A percentile compares a stretch with the other conserved stretches of the same genome.
Conservation (phyloP, 2,888 invertebrate species). For the Blera fallax region DNA sequence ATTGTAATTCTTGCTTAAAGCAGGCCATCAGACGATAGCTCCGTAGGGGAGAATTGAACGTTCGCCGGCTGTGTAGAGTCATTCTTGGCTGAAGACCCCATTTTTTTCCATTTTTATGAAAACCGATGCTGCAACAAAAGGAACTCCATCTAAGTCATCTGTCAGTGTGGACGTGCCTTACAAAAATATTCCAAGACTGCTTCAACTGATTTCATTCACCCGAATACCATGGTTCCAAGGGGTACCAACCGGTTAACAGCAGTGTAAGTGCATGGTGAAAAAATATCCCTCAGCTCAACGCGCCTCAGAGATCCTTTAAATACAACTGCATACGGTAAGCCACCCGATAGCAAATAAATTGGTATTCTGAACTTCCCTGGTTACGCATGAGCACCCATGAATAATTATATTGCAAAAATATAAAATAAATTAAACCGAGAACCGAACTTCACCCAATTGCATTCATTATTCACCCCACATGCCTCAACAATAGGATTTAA, state of each 20-base stretch:
- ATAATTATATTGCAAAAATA: constrained; percentile 37
- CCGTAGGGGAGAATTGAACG: too few species aligned
- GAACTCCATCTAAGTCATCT: too few species aligned
- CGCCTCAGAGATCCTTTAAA: neutral
- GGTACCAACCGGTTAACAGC: constrained; percentile 22
- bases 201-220: too few species aligned
- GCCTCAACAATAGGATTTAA: constrained; percentile 51
- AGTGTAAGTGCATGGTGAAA: neutral
- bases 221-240: too few species aligned
- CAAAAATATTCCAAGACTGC: too few species aligned
- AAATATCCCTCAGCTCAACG: neutral
- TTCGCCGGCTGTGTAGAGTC: too few species aligned
- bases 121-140: too few species aligned
- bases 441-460: neutral
- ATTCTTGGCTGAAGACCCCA: too few species aligned
- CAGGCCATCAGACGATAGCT: too few species aligned
- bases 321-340: neutral
- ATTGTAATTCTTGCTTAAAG: too few species aligned
- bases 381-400: constrained; percentile 43
- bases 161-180: too few species aligned
- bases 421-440: constrained; percentile 17
- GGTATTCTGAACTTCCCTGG: constrained; percentile 9
- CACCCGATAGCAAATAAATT: constrained; percentile 28
- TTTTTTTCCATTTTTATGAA: too few species aligned
- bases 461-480: constrained; percentile 27